Evolutionary conservation across 53 echinoderm and acorn worm species (phyloP).

Genomic region (Mesocentrotus franciscanus): DNA sequence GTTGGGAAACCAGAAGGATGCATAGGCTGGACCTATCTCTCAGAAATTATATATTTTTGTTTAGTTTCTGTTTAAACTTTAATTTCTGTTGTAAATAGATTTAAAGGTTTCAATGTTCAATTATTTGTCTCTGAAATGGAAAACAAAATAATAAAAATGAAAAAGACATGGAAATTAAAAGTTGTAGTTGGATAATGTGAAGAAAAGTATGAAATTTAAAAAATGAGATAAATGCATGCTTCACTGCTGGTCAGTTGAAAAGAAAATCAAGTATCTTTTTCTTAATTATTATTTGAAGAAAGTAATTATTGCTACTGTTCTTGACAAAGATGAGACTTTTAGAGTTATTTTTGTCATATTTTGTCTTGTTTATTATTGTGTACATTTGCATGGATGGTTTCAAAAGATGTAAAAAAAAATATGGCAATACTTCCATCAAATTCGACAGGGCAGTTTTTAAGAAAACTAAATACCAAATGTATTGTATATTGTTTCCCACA

Average conservation of each 20-base stretch:
- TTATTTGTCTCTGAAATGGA: neutral
- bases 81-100: neutral
- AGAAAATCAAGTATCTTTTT: neutral
- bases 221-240: neutral
- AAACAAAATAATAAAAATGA: neutral
- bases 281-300: neutral
- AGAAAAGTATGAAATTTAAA: neutral
- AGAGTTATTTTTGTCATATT: neutral
- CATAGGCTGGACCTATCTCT: constrained; percentile 4
- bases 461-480: neutral
- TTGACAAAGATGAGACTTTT: neutral
- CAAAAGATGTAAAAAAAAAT: neutral
- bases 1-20: neutral
- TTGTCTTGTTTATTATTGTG: neutral
- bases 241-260: constrained; percentile 43
- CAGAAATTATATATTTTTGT: neutral
- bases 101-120: too few relatives aligned
- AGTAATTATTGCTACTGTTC: neutral
- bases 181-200: neutral
- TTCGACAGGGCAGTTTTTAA: neutral
- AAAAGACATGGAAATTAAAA: neutral
- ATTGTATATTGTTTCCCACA: neutral
- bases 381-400: neutral
- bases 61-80: neutral
- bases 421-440: neutral